Evolutionary conservation across 2,888 invertebrate species (phyloP), one percentile per base, ranked within the genome.

Genomic region (Athalia rosae): DNA sequence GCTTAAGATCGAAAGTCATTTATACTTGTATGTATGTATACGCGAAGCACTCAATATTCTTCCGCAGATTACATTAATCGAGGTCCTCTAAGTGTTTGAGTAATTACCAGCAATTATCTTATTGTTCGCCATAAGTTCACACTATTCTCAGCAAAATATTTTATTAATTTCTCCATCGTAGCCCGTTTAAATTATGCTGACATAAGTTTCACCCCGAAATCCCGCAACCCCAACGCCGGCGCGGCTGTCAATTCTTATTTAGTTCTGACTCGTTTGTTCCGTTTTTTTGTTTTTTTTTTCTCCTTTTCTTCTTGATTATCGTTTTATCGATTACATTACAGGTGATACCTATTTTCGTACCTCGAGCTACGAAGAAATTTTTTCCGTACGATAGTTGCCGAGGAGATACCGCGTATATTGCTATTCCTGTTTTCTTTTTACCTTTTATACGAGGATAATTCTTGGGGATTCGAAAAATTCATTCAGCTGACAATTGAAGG

Each of bases 101-200:
- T n/a, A 62, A 62, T 62, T 43, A 62, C 43, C 43, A 62, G 62
- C n/a, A 11, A 62, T 62, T 62, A 62, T 62, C 43, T n/a, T 43
- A 41, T 28, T 28, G 28, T 28, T 28, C 28, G 28, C n/a, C n/a
- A 28, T 28, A 0, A 28, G 28, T 28, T 28, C 1, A 2, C 28
- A 28, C 28, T 28, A 28, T 28, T 28, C 28, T 28, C 28, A 28
- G 28, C 28, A 28, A n/a, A n/a, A 28, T 28, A 28, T 28, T 28
- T 28, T 28, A 28, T 28, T 2, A 28, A 28, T 28, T 28, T 28
- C 28, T 1, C 2, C 28, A 28, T 0, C 28, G 28, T 28, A 28
- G 28, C 28, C 28, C 28, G 28, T 28, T 28, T 28, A 28, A 28
- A 28, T 28, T 2, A 28, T 28, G 28, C 28, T 28, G 2, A 28